A percentile compares a stretch with the other conserved stretches of the same genome.
Evolutionary conservation across 1,140 invertebrate species (phyloP).

Genomic region (Triops longicaudatus): DNA sequence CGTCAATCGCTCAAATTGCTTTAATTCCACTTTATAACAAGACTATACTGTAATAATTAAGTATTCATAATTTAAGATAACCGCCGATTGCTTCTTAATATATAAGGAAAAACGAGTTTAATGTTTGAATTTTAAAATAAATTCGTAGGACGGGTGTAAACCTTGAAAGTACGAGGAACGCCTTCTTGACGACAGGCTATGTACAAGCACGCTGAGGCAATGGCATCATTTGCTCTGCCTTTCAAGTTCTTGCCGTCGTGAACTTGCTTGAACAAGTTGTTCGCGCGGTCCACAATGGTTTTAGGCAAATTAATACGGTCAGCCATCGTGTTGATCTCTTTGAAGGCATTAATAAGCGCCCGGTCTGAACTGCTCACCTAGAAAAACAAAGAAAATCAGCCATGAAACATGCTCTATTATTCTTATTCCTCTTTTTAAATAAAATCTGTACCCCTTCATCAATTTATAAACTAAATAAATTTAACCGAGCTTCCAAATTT

Average conservation of each 20-base stretch:
- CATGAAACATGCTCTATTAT: neutral
- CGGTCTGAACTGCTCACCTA: constrained; percentile 85
- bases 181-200: constrained; percentile 98
- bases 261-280: constrained; percentile 89
- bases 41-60: no score
- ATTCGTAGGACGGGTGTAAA: constrained; percentile 32
- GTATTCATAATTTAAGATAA: no score
- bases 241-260: constrained; percentile 95
- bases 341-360: constrained; percentile 88
- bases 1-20: no score
- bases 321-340: constrained; percentile 95
- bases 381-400: constrained; percentile 30
- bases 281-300: constrained; percentile 89
- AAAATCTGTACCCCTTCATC: no score
- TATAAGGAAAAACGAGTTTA: no score
- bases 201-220: constrained; percentile 96
- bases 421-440: constrained; percentile 19
- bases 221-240: constrained; percentile 92
- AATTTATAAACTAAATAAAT: no score
- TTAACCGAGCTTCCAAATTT: no score
- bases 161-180: constrained; percentile 96
- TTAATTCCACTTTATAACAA: no score
- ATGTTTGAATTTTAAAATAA: no score
- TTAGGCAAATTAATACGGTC: constrained; percentile 94
- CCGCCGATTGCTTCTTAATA: no score